Percentiles rank a stretch among this genome's conserved stretches.
These are phyloP conservation scores for Threskiornis aethiopicus DNA, from an alignment of 2,797 vertebrate species.

Conservation along the genomic window DNA sequence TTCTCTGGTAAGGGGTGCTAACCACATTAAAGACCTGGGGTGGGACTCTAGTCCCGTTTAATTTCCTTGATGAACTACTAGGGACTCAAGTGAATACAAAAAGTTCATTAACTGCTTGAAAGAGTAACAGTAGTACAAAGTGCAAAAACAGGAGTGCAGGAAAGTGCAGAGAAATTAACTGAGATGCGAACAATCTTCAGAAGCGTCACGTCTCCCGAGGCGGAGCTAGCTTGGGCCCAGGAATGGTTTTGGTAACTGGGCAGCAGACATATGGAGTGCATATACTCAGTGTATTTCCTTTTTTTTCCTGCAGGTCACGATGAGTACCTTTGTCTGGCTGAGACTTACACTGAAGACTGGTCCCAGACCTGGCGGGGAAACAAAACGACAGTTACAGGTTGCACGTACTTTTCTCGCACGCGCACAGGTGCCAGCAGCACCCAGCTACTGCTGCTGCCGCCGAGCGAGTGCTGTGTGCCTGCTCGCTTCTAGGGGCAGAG, in stretches of 20 bases:
- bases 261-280: slow-evolving; percentile 36
- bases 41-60: slow-evolving; percentile 26
- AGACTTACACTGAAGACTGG: slow-evolving; percentile 94
- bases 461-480: background rate
- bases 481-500: background rate
- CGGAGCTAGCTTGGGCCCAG: slow-evolving; percentile 40
- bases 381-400: background rate
- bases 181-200: slow-evolving; percentile 38
- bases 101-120: slow-evolving; percentile 73
- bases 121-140: slow-evolving; percentile 75
- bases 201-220: background rate
- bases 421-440: background rate
- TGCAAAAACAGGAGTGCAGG: slow-evolving; percentile 74
- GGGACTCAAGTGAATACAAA: slow-evolving; percentile 74
- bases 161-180: slow-evolving; percentile 67
- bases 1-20: slow-evolving; percentile 24
- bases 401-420: background rate
- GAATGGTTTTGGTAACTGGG: slow-evolving; percentile 20
- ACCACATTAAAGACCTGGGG: slow-evolving; percentile 49
- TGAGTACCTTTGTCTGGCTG: slow-evolving; percentile 65
- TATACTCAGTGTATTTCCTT: slow-evolving; percentile 61
- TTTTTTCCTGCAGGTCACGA: slow-evolving; percentile 74
- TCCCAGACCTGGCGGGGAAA: slow-evolving; percentile 90
- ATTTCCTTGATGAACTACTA: slow-evolving; percentile 53
- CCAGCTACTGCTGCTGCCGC: background rate